Evolutionary conservation across 2,797 vertebrate species (phyloP).

Genomic region (Coreius guichenoti): DNA sequence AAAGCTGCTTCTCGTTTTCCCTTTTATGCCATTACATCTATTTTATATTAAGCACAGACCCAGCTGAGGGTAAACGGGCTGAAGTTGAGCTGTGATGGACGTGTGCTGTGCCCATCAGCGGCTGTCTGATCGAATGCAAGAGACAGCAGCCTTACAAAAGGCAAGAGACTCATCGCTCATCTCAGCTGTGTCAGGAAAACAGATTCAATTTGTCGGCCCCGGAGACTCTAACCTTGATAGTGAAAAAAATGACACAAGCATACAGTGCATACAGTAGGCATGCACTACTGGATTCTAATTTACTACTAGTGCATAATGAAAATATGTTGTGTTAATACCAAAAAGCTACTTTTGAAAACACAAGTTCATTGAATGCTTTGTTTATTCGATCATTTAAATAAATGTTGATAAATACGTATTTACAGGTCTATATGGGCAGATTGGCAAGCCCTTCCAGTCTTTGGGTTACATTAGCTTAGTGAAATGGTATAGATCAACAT

Average conservation of each 20-base stretch:
- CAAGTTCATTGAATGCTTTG: not conserved
- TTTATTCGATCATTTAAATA: conserved; percentile 36
- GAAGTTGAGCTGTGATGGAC: conserved; percentile 39
- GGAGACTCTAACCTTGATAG: conserved; percentile 69
- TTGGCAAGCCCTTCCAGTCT: not conserved
- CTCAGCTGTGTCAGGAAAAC: conserved; percentile 64
- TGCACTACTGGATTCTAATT: conserved; percentile 29
- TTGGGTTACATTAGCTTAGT: not conserved
- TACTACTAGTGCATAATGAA: not conserved
- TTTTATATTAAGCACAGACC: not conserved
- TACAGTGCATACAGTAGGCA: conserved; percentile 58
- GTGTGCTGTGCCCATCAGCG: conserved; percentile 58
- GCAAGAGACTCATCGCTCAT: conserved; percentile 73
- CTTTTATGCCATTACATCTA: not conserved
- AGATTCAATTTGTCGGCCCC: conserved; percentile 75
- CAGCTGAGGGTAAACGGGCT: conserved; percentile 4
- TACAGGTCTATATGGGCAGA: conserved; percentile 20
- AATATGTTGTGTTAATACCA: not conserved
- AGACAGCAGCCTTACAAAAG: conserved; percentile 63
- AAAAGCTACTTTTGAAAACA: not conserved
- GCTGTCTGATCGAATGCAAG: conserved; percentile 44
- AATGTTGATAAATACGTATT: conserved; percentile 37
- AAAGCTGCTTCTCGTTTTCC: not conserved
- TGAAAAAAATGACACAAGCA: conserved; percentile 32
- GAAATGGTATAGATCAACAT: not conserved